phyloP scores from a whole-genome alignment of 1,140 invertebrate genomes.

The Belonocnema kinseyi region DNA sequence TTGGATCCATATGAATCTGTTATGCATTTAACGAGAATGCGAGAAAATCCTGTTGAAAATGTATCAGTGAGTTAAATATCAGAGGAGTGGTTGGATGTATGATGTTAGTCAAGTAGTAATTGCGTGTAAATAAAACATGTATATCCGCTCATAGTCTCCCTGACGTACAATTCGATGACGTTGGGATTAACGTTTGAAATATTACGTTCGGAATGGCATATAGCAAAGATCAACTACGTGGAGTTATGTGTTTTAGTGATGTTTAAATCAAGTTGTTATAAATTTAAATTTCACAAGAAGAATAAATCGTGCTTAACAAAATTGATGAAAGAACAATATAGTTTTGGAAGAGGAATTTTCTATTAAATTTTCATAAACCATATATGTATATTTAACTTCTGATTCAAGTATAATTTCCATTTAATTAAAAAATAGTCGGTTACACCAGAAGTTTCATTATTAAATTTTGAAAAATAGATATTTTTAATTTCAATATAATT shows the following conservation, averaged over 20 bases:
- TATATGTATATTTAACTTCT: too few relatives aligned
- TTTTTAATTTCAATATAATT: too few relatives aligned
- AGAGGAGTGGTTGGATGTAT: slow-evolving; percentile 14
- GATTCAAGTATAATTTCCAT: too few relatives aligned
- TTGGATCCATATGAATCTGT: neutral
- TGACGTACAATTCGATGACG: slow-evolving; percentile 19
- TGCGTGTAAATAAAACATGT: slow-evolving; percentile 56
- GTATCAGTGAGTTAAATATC: slow-evolving; percentile 14
- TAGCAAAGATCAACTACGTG: neutral
- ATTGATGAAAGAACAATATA: too few relatives aligned
- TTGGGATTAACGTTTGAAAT: slow-evolving; percentile 33
- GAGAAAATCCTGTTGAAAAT: neutral
- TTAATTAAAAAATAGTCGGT: too few relatives aligned
- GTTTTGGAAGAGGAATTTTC: too few relatives aligned
- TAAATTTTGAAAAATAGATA: too few relatives aligned
- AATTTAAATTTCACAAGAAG: too few relatives aligned
- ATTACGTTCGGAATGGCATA: neutral
- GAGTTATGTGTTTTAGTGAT: neutral
- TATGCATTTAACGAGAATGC: neutral
- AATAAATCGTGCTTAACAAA: too few relatives aligned
- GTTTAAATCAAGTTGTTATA: neutral
- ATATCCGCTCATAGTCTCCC: neutral
- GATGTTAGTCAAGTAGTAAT: slow-evolving; percentile 56
- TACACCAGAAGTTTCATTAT: too few relatives aligned
- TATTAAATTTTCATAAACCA: too few relatives aligned